Conservation (phyloP, 2,888 invertebrate genomes). For the Erannis defoliaria region DNA sequence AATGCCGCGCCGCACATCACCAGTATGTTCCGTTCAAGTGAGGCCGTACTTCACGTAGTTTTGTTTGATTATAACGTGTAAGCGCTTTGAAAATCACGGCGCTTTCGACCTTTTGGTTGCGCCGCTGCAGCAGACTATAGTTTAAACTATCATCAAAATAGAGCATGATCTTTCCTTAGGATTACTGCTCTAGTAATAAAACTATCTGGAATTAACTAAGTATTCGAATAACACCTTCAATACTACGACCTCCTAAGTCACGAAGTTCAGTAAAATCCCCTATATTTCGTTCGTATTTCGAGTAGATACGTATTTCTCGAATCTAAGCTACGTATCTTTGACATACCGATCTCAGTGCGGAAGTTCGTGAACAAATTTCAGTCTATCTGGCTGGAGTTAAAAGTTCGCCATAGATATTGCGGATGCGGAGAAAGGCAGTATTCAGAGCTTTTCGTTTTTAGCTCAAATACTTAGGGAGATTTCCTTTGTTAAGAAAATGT, state of each 20-base stretch:
- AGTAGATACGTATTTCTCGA: constrained; percentile 11
- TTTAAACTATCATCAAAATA: too few species aligned
- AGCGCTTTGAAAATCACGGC: too few species aligned
- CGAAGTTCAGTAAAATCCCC: background rate
- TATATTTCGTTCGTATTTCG: constrained; percentile 1
- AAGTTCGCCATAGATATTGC: constrained; percentile 28
- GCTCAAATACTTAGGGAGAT: background rate
- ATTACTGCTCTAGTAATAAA: too few species aligned
- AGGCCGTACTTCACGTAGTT: too few species aligned
- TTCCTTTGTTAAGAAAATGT: background rate
- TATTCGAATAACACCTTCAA: background rate
- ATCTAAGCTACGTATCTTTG: constrained; percentile 38
- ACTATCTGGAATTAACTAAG: too few species aligned
- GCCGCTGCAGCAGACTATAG: too few species aligned
- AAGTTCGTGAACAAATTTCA: constrained; percentile 49
- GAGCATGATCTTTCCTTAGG: too few species aligned
- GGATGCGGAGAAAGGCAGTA: constrained; percentile 9
- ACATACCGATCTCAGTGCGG: constrained; percentile 43
- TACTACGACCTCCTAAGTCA: background rate
- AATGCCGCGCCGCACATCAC: too few species aligned
- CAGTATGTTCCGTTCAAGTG: too few species aligned
- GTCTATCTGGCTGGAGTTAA: constrained; percentile 46
- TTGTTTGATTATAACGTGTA: too few species aligned
- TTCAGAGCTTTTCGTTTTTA: constrained; percentile 12
- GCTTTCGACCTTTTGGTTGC: too few species aligned